Base-by-base conservation (phyloP, 2,113 vertebrate genomes). In the Athene cunicularia region DNA sequence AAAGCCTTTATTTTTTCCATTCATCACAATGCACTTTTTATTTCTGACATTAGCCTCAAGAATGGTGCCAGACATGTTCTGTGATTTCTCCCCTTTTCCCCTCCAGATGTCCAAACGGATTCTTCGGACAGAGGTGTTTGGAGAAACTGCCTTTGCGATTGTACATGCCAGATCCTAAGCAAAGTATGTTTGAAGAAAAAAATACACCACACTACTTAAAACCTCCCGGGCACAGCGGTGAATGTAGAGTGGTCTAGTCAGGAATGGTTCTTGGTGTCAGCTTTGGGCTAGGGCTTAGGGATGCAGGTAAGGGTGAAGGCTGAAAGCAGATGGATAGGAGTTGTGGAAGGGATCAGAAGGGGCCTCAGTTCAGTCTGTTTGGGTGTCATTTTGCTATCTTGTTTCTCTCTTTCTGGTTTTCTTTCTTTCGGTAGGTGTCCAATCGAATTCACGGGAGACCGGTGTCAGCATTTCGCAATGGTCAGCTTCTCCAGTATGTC, bases 401-500 rank as follows among this genome's bases (percentile, higher is more conserved):
- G 98, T 98, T 97, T 98, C 98, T 98, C 97, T 98, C 98, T 98
- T 98, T 98, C 98, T 98, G 97, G 98, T 98, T 98, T 98, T 98
- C 98, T 98, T 97, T 98, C 98, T 98, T 98, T 98, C 98, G 99
- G 99, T 99, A 99, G 99, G 99, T 99, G 99, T 99, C 99, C 99
- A 98, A 99, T 99, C 99, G 99, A 99, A 99, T 99, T 99, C 99
- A 99, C 99, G 98, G 99, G 99, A 98, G 99, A 99, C 98, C 99
- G 99, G 98, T 99, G 99, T 99, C 99, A 99, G 99, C 99, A 99
- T 99, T 99, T 99, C 99, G 99, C 99, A 99, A 99, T 99, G 99
- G 99, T 99, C 99, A 99, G 99, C 99, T 99, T 99, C 99, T 99
- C 99, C 99, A 99, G 99, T 99, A 99, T 99, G 99, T 99, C 99